These are phyloP conservation scores for Dipodomys stephensi DNA, from an alignment of 2,113 vertebrate species.

Conservation along the genomic window DNA sequence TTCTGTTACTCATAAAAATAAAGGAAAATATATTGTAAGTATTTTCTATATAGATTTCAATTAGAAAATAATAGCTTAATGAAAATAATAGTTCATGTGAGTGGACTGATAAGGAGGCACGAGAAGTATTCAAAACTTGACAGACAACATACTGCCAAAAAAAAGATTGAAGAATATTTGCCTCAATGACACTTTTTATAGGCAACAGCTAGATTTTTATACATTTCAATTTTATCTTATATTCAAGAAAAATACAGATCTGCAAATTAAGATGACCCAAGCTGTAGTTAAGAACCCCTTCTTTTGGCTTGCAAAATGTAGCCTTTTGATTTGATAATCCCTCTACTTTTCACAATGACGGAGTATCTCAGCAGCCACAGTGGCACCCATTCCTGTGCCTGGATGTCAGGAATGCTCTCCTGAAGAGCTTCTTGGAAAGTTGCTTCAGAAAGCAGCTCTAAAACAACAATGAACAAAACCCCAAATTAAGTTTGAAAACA, in stretches of 20 bases:
- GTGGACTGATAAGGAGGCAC: constrained; percentile 74
- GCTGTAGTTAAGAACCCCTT: constrained; percentile 83
- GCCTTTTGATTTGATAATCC: constrained; percentile 99
- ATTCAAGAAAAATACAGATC: constrained; percentile 75
- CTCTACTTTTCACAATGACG: constrained; percentile 97
- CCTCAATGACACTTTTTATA: constrained; percentile 58
- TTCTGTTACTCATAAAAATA: constrained; percentile 86
- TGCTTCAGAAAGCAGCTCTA: constrained; percentile 95
- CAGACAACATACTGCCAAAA: constrained; percentile 60
- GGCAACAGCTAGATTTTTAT: constrained; percentile 78
- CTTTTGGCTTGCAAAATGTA: constrained; percentile 96
- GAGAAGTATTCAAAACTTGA: constrained; percentile 72
- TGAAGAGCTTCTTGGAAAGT: constrained; percentile 94
- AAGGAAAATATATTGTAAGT: constrained; percentile 83
- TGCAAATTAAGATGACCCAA: constrained; percentile 39
- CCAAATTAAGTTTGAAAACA: constrained; percentile 45
- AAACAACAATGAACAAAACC: constrained; percentile 53
- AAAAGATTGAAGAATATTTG: background rate
- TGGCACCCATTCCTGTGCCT: constrained; percentile 91
- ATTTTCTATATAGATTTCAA: constrained; percentile 82
- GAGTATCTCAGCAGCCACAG: constrained; percentile 98
- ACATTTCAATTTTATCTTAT: constrained; percentile 71
- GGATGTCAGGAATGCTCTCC: constrained; percentile 90
- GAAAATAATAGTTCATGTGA: constrained; percentile 75
- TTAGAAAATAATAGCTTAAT: constrained; percentile 80